Evolutionary conservation across 2,888 invertebrate genomes (phyloP).

Genomic region (Argyra leucocephala): DNA sequence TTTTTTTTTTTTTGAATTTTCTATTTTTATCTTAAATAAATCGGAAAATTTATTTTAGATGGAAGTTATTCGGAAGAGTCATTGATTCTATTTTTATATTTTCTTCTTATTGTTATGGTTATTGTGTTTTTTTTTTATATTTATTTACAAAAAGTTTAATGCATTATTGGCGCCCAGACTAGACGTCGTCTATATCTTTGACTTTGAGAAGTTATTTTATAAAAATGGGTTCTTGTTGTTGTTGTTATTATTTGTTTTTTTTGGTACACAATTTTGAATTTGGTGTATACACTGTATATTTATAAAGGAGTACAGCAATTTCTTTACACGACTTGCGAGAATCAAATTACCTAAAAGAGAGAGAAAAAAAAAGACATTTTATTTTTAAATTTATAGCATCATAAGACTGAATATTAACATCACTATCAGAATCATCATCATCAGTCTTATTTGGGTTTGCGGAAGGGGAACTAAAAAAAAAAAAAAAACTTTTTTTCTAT

Average conservation of each 20-base stretch:
- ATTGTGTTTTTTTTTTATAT: not conserved
- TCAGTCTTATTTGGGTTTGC: too few species aligned
- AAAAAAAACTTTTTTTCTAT: too few species aligned
- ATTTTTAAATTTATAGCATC: not conserved
- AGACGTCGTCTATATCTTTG: not conserved
- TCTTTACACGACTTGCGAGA: too few species aligned
- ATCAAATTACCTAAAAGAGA: not conserved
- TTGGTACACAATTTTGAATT: too few species aligned
- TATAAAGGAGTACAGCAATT: too few species aligned
- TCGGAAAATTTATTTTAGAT: not conserved
- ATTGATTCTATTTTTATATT: not conserved
- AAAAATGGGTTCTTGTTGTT: too few species aligned
- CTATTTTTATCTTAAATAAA: not conserved
- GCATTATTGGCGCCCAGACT: slow-evolving; percentile 6
- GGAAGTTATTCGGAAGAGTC: not conserved
- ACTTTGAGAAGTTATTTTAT: not conserved
- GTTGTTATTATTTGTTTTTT: too few species aligned
- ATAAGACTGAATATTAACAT: not conserved
- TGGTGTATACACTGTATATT: too few species aligned
- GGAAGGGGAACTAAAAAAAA: not conserved
- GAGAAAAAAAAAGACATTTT: not conserved
- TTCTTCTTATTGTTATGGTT: not conserved
- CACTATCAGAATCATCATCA: not conserved
- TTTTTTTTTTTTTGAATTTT: not conserved
- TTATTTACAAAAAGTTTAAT: not conserved